These are phyloP conservation scores for Antennarius maculatus DNA, from an alignment of 2,797 vertebrate species.

Conservation along the genomic window DNA sequence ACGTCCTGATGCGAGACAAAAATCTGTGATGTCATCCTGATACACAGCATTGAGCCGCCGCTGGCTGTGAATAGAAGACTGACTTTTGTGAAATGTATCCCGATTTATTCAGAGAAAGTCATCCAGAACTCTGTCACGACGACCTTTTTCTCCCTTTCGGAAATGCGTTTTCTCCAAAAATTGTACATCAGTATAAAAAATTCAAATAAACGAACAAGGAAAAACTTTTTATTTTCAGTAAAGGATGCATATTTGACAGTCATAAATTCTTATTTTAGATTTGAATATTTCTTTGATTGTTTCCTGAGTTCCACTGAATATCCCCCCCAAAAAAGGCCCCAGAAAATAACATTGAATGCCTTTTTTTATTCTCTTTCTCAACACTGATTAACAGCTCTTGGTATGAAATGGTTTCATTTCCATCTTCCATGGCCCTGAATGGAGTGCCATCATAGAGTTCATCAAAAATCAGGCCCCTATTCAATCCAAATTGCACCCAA, in stretches of 20 bases:
- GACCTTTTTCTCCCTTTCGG: conserved; percentile 46
- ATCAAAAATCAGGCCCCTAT: conserved; percentile 56
- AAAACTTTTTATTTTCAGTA: conserved; percentile 17
- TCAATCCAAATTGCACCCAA: conserved; percentile 45
- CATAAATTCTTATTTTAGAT: conserved; percentile 26
- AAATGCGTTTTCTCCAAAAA: conserved; percentile 35
- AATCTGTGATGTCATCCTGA: conserved; percentile 49
- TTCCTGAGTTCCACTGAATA: conserved; percentile 5
- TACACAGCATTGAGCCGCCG: conserved; percentile 18
- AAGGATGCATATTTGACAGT: conserved; percentile 31
- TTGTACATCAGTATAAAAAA: conserved; percentile 41
- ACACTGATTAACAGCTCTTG: conserved; percentile 44
- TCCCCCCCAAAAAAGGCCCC: neutral
- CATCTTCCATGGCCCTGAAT: conserved; percentile 40
- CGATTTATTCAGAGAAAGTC: conserved; percentile 28
- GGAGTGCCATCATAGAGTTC: conserved; percentile 30
- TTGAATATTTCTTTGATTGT: conserved; percentile 28
- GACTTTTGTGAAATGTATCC: conserved; percentile 38
- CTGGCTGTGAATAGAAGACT: conserved; percentile 16
- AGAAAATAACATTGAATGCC: conserved; percentile 10
- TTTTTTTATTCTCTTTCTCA: conserved; percentile 20
- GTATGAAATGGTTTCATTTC: conserved; percentile 32
- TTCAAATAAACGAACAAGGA: conserved; percentile 25
- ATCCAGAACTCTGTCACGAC: conserved; percentile 44
- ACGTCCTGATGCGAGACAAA: conserved; percentile 23